Evolutionary conservation across 2,113 vertebrate species (phyloP).

Genomic region (Colossoma macropomum): DNA sequence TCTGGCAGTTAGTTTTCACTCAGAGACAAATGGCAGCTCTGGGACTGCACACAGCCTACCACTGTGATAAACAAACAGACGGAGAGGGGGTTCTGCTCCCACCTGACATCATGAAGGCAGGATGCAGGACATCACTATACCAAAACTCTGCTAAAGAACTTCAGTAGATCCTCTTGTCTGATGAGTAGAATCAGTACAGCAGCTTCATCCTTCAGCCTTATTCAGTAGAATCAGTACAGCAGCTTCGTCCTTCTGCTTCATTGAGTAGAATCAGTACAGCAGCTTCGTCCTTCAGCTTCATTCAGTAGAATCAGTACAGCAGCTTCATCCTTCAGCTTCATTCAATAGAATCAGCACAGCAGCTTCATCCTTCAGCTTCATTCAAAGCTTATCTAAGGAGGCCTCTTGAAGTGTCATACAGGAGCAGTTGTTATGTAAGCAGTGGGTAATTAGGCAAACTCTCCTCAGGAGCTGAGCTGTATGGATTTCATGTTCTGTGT

Average conservation of each 20-base stretch:
- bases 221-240: too few species aligned
- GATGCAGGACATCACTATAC: not conserved
- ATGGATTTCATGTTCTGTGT: constrained; percentile 6
- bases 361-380: not conserved
- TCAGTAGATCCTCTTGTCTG: not conserved
- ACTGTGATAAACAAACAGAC: constrained; percentile 10
- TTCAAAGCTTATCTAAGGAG: too few species aligned
- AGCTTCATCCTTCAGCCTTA: too few species aligned
- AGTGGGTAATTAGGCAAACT: constrained; percentile 10
- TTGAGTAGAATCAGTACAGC: not conserved
- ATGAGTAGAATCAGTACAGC: not conserved
- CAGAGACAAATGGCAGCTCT: not conserved
- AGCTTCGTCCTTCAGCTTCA: not conserved
- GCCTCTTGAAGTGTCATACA: constrained; percentile 9
- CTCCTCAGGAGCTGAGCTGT: not conserved
- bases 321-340: too few species aligned
- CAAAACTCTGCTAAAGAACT: not conserved
- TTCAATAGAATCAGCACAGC: not conserved
- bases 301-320: not conserved
- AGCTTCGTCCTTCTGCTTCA: not conserved
- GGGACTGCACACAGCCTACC: not conserved
- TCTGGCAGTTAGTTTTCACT: not conserved
- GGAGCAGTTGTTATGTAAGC: not conserved
- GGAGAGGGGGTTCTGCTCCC: not conserved
- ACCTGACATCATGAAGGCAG: constrained; percentile 5